Conservation (phyloP, 2,888 invertebrate species). For the Cephalotes varians region DNA sequence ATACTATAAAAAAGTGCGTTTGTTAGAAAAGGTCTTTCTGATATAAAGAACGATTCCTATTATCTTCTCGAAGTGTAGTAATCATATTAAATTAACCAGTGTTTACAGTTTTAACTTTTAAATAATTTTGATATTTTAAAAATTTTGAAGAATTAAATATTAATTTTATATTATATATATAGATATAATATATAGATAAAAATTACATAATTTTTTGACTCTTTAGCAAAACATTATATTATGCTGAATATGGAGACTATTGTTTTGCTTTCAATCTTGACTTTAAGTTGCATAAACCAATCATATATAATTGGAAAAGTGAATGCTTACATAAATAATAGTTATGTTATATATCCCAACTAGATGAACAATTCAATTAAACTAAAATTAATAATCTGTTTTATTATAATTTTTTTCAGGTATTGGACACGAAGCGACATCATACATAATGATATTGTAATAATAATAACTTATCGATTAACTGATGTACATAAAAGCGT, state of each 20-base stretch:
- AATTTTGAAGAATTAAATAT: background rate
- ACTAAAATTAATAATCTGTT: constrained; percentile 34
- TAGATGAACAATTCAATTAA: constrained; percentile 6
- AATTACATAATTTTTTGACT: background rate
- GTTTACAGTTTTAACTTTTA: background rate
- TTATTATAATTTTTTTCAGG: constrained; percentile 60
- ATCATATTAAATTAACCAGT: background rate
- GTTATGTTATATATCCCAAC: background rate
- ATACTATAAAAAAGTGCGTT: background rate
- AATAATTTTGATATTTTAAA: background rate
- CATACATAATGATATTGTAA: constrained; percentile 51
- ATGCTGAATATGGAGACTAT: background rate
- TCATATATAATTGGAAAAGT: background rate
- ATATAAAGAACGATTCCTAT: background rate
- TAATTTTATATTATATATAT: background rate
- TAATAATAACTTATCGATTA: constrained; percentile 52
- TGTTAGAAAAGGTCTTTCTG: background rate
- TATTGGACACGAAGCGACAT: constrained; percentile 60
- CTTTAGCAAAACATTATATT: background rate
- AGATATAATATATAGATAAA: background rate
- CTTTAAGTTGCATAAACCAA: background rate
- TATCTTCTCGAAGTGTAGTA: background rate
- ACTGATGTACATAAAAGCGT: constrained; percentile 67
- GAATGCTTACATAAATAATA: background rate
- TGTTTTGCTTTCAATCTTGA: background rate